Evolutionary conservation across 2,888 invertebrate species (phyloP).

Genomic region (Heterodera filipjevi): DNA sequence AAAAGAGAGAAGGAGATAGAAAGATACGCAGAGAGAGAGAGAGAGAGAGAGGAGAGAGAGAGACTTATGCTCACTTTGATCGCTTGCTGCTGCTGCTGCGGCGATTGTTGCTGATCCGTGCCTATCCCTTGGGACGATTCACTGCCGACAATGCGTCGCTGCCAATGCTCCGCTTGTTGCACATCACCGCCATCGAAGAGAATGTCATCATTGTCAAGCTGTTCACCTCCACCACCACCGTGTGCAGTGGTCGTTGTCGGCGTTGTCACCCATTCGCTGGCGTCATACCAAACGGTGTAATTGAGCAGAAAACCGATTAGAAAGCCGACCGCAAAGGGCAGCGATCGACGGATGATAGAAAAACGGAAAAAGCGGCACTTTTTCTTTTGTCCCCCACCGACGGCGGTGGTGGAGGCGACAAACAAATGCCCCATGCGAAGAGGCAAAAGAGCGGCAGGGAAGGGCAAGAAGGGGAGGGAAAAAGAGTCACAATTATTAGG

Average conservation of each 20-base stretch:
- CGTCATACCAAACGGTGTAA: neutral
- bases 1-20: too few species aligned
- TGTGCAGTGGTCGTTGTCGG: neutral
- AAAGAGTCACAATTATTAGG: too few species aligned
- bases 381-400: neutral
- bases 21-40: too few species aligned
- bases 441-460: too few species aligned
- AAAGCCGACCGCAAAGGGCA: neutral
- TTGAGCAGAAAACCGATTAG: neutral
- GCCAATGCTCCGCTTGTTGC: conserved; percentile 21
- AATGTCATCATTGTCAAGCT: too few species aligned
- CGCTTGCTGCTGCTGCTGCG: conserved; percentile 1
- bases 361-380: neutral
- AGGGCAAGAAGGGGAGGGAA: too few species aligned
- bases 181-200: neutral
- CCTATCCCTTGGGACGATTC: neutral
- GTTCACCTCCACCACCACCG: too few species aligned
- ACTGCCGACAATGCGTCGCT: conserved; percentile 14
- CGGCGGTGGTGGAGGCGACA: too few species aligned
- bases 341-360: neutral
- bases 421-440: neutral
- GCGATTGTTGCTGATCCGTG: neutral
- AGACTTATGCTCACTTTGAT: neutral
- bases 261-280: neutral
- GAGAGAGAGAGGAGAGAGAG: too few species aligned